phyloP scores from a whole-genome alignment of 2,113 vertebrate genomes.

The Phalacrocorax carbo region DNA sequence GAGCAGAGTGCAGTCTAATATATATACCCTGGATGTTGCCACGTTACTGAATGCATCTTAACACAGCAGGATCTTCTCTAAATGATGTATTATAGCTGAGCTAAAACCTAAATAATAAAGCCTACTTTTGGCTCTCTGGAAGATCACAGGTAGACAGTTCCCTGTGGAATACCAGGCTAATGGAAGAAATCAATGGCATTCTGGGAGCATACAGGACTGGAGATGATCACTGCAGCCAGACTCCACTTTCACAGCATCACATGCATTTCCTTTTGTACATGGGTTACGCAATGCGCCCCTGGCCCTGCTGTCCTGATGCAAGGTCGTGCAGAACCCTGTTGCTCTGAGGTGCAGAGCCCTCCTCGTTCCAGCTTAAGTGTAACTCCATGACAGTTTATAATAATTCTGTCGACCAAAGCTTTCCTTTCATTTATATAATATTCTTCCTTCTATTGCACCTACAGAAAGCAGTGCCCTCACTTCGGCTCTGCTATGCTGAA shows the following conservation, averaged over 20 bases:
- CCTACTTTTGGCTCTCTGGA: not conserved
- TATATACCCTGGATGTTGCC: not conserved
- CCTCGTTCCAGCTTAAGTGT: not conserved
- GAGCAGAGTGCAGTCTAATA: not conserved
- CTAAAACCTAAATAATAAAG: not conserved
- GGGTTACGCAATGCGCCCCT: not conserved
- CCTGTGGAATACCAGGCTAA: not conserved
- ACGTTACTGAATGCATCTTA: not conserved
- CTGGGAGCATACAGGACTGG: not conserved
- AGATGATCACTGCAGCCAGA: not conserved
- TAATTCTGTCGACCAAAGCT: not conserved
- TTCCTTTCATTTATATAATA: not conserved
- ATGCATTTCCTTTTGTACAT: not conserved
- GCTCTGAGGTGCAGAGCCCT: not conserved
- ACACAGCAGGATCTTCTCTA: not conserved
- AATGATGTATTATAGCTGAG: not conserved
- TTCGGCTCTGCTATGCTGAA: not conserved
- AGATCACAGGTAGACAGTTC: not conserved
- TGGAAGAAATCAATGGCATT: not conserved
- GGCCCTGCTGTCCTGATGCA: not conserved
- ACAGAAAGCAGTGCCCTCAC: not conserved
- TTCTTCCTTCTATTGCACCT: not conserved
- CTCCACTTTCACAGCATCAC: not conserved
- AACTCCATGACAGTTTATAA: not conserved
- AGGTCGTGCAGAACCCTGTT: not conserved